phyloP scores from a whole-genome alignment of 2,888 invertebrate species.

The Xestia rhomboidea region DNA sequence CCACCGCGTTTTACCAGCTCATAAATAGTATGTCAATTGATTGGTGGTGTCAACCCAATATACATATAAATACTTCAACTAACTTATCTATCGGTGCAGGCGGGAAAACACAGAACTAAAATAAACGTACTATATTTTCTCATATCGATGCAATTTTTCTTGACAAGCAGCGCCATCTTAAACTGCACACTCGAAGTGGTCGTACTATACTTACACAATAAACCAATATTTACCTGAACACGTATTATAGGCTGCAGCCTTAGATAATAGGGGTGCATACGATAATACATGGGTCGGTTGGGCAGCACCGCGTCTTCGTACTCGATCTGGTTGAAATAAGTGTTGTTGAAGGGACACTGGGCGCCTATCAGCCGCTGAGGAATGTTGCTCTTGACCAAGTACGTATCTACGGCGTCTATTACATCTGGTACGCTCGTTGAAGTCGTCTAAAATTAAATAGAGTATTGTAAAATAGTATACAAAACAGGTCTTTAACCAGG shows the following conservation, averaged over 20 bases:
- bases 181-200: too few species aligned
- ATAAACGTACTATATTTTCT: too few species aligned
- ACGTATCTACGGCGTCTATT: slow-evolving; percentile 77
- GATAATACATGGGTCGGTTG: slow-evolving; percentile 86
- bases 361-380: slow-evolving; percentile 83
- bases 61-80: too few species aligned
- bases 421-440: slow-evolving; percentile 80
- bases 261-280: slow-evolving; percentile 88
- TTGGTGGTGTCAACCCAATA: not conserved
- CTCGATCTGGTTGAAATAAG: slow-evolving; percentile 79
- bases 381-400: slow-evolving; percentile 80
- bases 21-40: not conserved
- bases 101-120: too few species aligned
- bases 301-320: slow-evolving; percentile 92
- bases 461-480: not conserved
- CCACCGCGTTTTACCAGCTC: not conserved
- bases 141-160: too few species aligned
- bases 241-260: slow-evolving; percentile 77
- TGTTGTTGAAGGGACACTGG: slow-evolving; percentile 84
- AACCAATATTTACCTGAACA: slow-evolving; percentile 75
- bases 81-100: too few species aligned
- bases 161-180: too few species aligned
- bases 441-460: slow-evolving; percentile 71
- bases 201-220: not conserved
- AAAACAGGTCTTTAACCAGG: not conserved